These are phyloP conservation scores for Leucophora obtusa DNA, from an alignment of 2,888 invertebrate species.

Conservation along the genomic window DNA sequence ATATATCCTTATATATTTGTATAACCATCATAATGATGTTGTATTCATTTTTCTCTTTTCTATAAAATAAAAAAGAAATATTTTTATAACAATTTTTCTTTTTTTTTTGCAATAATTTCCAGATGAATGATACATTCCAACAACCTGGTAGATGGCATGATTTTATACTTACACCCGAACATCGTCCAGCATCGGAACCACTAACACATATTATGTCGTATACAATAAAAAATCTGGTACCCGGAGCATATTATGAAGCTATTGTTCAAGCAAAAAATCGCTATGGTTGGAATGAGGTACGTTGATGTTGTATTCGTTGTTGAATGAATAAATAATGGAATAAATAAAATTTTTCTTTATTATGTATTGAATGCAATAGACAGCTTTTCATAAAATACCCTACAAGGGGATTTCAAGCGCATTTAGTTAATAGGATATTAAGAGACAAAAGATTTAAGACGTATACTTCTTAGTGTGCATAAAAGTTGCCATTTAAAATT, in stretches of 20 bases:
- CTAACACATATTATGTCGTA: conserved; percentile 82
- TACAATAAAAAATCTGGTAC: conserved; percentile 82
- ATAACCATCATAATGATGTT: conserved; percentile 8
- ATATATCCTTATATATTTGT: neutral
- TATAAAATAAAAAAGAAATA: neutral
- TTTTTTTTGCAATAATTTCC: conserved; percentile 68
- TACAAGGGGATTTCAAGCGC: neutral
- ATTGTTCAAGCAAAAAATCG: conserved; percentile 87
- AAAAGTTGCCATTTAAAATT: no score
- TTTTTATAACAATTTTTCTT: conserved; percentile 6
- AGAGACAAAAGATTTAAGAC: no score
- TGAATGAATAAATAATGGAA: neutral
- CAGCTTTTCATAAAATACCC: neutral
- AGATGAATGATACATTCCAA: conserved; percentile 87
- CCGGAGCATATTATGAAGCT: conserved; percentile 85
- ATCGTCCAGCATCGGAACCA: conserved; percentile 78
- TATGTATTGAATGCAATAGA: conserved; percentile 3
- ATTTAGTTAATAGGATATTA: no score
- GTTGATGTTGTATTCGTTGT: conserved; percentile 45
- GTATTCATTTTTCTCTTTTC: neutral
- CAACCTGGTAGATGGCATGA: conserved; percentile 86
- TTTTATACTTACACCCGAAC: conserved; percentile 78
- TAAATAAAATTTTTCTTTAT: neutral
- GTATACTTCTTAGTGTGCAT: no score
- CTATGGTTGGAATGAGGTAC: conserved; percentile 86